Conservation (phyloP, 2,113 vertebrate genomes). For the Boleophthalmus pectinirostris region DNA sequence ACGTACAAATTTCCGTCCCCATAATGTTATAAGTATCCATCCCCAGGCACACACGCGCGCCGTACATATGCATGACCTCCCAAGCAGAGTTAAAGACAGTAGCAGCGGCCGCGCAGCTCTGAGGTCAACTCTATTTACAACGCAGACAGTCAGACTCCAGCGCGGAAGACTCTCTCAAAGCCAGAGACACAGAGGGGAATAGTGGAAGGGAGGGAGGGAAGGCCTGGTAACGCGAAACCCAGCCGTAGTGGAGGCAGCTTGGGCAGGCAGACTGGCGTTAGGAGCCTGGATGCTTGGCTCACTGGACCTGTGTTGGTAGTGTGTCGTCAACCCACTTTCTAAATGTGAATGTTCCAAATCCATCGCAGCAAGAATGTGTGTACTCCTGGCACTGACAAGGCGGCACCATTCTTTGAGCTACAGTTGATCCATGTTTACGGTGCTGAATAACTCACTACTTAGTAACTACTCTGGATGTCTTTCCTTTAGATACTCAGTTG, state of each 20-base stretch:
- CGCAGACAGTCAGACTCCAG: conserved; percentile 75
- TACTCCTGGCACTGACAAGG: conserved; percentile 37
- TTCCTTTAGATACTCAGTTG: no score
- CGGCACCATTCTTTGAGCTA: conserved; percentile 17
- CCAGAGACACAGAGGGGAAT: conserved; percentile 52
- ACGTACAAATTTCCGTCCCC: background rate
- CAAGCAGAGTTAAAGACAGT: conserved; percentile 54
- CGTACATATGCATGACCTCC: conserved; percentile 28
- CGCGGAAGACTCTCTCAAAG: background rate
- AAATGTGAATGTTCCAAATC: conserved; percentile 66
- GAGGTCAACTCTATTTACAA: conserved; percentile 80
- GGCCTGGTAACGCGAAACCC: conserved; percentile 65
- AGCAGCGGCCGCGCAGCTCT: conserved; percentile 60
- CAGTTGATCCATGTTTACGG: conserved; percentile 4
- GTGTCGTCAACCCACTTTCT: conserved; percentile 42
- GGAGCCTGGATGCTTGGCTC: conserved; percentile 18
- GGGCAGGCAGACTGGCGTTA: conserved; percentile 49
- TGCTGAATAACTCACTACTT: no score
- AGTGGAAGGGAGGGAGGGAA: background rate
- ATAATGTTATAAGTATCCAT: background rate
- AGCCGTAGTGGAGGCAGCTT: conserved; percentile 55
- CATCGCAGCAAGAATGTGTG: conserved; percentile 57
- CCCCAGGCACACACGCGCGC: background rate
- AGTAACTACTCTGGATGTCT: no score
- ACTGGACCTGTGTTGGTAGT: conserved; percentile 15